Conservation (phyloP, 2,888 invertebrate species). For the Agriopis leucophaearia region DNA sequence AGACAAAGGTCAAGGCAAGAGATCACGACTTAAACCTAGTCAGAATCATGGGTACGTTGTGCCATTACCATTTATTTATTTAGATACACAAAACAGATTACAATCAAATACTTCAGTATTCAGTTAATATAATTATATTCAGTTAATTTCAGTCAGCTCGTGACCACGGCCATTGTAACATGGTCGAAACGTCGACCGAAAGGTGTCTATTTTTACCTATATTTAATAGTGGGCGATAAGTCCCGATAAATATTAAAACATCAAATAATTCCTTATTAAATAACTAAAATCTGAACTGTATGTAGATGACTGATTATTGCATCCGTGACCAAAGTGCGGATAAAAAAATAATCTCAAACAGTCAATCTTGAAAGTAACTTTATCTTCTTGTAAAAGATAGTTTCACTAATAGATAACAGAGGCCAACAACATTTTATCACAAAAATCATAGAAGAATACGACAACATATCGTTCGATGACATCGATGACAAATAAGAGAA, state of each 20-base stretch:
- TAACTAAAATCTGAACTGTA: too few relatives aligned
- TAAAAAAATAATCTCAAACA: neutral
- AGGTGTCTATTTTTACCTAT: too few relatives aligned
- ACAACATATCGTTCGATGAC: neutral
- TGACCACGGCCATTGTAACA: too few relatives aligned
- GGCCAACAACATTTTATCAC: constrained; percentile 17
- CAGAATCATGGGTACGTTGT: constrained; percentile 74
- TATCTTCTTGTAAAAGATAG: neutral
- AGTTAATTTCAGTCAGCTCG: too few relatives aligned
- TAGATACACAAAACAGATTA: too few relatives aligned
- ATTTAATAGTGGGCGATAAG: too few relatives aligned
- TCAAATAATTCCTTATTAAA: too few relatives aligned
- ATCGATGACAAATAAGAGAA: constrained; percentile 4
- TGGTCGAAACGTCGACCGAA: too few relatives aligned
- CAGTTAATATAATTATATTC: too few relatives aligned
- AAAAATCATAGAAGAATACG: constrained; percentile 15
- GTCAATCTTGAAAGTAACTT: neutral
- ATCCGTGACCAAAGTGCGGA: neutral
- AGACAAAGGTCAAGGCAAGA: constrained; percentile 77
- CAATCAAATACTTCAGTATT: too few relatives aligned
- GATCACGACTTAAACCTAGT: constrained; percentile 78
- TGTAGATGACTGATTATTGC: too few relatives aligned
- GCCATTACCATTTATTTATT: constrained; percentile 58
- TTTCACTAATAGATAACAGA: constrained; percentile 14
- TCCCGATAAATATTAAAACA: too few relatives aligned